These are phyloP conservation scores for Sturnus vulgaris DNA, from an alignment of 2,113 vertebrate species.

Conservation along the genomic window DNA sequence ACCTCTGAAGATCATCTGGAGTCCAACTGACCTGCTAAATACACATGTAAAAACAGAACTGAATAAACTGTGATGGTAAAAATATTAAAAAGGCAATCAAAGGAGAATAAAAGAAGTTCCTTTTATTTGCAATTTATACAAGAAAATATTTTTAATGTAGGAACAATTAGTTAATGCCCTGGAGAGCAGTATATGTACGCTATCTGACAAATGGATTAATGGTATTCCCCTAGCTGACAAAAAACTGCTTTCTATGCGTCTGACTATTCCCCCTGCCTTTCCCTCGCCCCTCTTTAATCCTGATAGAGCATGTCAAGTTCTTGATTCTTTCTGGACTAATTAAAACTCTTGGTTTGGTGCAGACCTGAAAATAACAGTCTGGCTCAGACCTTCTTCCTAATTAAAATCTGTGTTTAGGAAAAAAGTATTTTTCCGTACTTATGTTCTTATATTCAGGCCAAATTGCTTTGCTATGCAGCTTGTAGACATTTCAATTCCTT, in stretches of 20 bases:
- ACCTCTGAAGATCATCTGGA: neutral
- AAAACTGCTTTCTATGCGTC: neutral
- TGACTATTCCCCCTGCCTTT: neutral
- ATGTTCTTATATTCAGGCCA: constrained; percentile 43
- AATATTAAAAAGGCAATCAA: neutral
- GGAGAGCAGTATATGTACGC: neutral
- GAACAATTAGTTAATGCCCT: neutral
- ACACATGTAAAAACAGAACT: neutral
- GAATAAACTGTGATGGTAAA: neutral
- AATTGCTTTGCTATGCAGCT: constrained; percentile 53
- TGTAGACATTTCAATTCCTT: constrained; percentile 46
- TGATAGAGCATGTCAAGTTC: constrained; percentile 10
- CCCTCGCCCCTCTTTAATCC: neutral
- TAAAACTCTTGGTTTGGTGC: constrained; percentile 38
- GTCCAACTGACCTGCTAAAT: neutral
- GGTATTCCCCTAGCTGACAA: neutral
- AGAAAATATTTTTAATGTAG: neutral
- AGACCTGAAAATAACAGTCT: constrained; percentile 40
- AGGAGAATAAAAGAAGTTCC: neutral
- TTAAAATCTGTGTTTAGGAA: constrained; percentile 61
- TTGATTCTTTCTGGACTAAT: constrained; percentile 50
- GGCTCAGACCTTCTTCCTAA: constrained; percentile 36
- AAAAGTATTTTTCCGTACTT: constrained; percentile 41
- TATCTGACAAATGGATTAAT: constrained; percentile 37
- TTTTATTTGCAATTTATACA: neutral